Base-by-base conservation (phyloP, 92 coral and sea anemone genomes). In the Epizoanthus rinbou region DNA sequence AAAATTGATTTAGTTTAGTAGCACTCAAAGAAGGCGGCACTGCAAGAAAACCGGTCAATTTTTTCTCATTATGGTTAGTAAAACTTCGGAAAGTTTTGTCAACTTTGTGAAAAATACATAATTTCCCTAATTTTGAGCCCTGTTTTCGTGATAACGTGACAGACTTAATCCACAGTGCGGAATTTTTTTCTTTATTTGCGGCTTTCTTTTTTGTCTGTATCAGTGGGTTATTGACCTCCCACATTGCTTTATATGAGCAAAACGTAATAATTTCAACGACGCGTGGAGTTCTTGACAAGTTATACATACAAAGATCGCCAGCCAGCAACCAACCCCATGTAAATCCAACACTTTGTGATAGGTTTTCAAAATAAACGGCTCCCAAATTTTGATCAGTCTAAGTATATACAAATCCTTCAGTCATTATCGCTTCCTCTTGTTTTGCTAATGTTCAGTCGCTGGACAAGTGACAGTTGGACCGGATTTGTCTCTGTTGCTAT, bases 161-260 rank as follows among this genome's bases (percentile, higher is more conserved):
- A 81, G 28, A 19, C 39, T 68, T 74, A 89, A 86, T 81, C 87
- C 84, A 85, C 43, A 18, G 54, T 64, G 74, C 64, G 60, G 63
- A 65, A 86, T 80, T 88, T 88, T 80, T 73, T 76, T 86, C 82
- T 64, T 69, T 60, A 79, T 53, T 54, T 16, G 94, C 97, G 93
- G 98, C 93, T 81, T 91, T 89, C 95, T 92, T 87, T 91, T 39
- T 81, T 79, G 73, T 80, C 87, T 88, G 79, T 74, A 81, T 54
- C 83, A 57, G 31, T 53, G 53, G 52, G 45, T 71, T 83, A 80
- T 53, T 85, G 89, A 93, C 95, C 98, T 89, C 98, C 98, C 95
- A 91, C 98, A 91, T 93, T 85, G 95, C 86, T 81, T 76, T 89
- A 89, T 88, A 86, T 91, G 87, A 84, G 85, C 70, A 81, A 84